A percentile compares a stretch with the other conserved stretches of the same genome.
Evolutionary conservation across 35 echinoderm and acorn worm genomes (phyloP).

Genomic region (Ptychodera flava): DNA sequence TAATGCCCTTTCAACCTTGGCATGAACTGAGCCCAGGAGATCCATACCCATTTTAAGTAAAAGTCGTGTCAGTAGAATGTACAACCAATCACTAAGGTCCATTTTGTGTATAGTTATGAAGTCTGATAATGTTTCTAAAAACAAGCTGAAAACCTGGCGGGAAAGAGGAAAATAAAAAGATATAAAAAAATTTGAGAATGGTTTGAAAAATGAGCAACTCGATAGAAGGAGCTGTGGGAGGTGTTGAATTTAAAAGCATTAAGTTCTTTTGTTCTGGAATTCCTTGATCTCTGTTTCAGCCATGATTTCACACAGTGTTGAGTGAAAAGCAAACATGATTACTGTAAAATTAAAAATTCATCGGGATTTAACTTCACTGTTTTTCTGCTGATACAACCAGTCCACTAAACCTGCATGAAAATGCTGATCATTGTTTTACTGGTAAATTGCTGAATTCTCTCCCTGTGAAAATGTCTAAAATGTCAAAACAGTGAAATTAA

Average conservation of each 20-base stretch:
- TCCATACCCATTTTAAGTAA: slow-evolving; percentile 92
- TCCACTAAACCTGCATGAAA: no score
- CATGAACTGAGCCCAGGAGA: slow-evolving; percentile 69
- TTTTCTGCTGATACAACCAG: no score
- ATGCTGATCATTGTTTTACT: no score
- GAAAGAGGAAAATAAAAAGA: slow-evolving; percentile 11
- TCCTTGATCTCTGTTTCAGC: background rate
- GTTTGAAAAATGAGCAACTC: background rate
- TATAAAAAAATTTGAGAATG: background rate
- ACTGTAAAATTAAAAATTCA: no score
- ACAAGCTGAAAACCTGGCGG: slow-evolving; percentile 80
- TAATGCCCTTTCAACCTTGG: slow-evolving; percentile 76
- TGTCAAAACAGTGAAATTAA: no score
- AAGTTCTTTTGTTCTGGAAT: background rate
- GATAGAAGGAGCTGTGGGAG: background rate
- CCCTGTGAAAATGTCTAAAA: no score
- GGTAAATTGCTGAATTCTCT: no score
- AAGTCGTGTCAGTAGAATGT: slow-evolving; percentile 84
- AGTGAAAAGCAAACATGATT: no score
- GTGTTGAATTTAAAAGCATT: background rate
- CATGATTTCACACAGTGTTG: background rate
- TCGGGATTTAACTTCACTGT: no score
- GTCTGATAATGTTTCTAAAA: slow-evolving; percentile 82
- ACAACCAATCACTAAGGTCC: slow-evolving; percentile 80
- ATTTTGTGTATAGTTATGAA: slow-evolving; percentile 70